A percentile compares a stretch with the other conserved stretches of the same genome.
Evolutionary conservation across 2,113 vertebrate genomes (phyloP).

Genomic region (Cisticola juncidis): DNA sequence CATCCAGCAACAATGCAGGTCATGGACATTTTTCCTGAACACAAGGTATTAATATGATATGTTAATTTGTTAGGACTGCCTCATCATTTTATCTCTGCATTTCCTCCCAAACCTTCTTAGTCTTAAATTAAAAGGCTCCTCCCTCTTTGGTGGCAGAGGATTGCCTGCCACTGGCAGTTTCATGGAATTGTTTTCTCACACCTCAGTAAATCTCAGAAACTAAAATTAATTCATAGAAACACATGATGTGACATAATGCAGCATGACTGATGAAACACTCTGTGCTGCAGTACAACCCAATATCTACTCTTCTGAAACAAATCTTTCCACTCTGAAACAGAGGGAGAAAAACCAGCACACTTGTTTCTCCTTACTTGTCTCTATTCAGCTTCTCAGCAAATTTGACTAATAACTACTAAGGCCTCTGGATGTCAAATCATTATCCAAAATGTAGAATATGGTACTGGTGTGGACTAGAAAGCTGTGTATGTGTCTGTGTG

Average conservation of each 20-base stretch:
- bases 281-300: slow-evolving; percentile 29
- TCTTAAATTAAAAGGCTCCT: background rate
- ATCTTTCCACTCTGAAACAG: slow-evolving; percentile 40
- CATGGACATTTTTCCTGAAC: background rate
- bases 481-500: fast-evolving
- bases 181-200: slow-evolving; percentile 59
- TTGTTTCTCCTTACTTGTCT: slow-evolving; percentile 23
- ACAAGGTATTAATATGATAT: background rate
- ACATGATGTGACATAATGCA: slow-evolving; percentile 62
- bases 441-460: background rate
- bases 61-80: background rate
- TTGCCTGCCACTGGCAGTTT: background rate
- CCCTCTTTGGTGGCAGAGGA: background rate
- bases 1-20: background rate
- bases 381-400: background rate
- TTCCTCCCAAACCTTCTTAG: background rate
- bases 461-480: background rate
- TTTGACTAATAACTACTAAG: background rate
- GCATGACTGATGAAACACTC: slow-evolving; percentile 70
- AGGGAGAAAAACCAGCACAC: background rate
- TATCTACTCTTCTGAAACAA: slow-evolving; percentile 64
- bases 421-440: background rate
- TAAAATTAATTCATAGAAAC: slow-evolving; percentile 65
- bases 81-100: background rate
- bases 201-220: slow-evolving; percentile 59